Conservation (phyloP, 2,888 invertebrate species). For the Pandemis heparana region DNA sequence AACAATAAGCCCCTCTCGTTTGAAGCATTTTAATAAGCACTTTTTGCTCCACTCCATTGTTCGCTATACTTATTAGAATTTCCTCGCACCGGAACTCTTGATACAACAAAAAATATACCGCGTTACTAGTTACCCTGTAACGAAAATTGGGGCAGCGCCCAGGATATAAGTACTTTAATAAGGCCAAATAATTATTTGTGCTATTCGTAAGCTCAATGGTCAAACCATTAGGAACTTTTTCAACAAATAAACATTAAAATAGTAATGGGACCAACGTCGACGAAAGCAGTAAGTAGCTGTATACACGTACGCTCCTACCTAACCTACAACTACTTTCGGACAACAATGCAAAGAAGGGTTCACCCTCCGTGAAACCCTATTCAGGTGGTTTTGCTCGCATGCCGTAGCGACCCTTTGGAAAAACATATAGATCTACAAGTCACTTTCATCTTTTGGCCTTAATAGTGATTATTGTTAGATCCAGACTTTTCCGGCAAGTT, state of each 20-base stretch:
- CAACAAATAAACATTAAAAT: conserved; percentile 1
- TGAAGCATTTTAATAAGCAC: conserved; percentile 9
- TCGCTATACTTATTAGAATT: background rate
- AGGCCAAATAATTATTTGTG: background rate
- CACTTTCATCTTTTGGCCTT: background rate
- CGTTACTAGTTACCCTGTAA: background rate
- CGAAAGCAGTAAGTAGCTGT: background rate
- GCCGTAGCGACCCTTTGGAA: background rate
- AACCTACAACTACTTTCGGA: background rate
- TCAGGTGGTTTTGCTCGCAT: background rate
- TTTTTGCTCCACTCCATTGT: conserved; percentile 9
- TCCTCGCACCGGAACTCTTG: conserved; percentile 13
- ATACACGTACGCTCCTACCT: background rate
- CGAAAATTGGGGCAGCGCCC: background rate
- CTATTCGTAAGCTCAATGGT: background rate
- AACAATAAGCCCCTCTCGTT: conserved; percentile 9
- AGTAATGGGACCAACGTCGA: background rate
- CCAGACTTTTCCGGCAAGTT: background rate
- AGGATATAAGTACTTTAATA: background rate
- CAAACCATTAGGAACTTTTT: background rate
- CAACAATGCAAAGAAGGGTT: background rate
- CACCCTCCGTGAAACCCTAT: background rate
- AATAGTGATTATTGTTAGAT: background rate
- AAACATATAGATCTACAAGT: background rate
- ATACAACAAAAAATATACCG: conserved; percentile 10